These are phyloP conservation scores for Phrynocephalus vlangalii DNA, from an alignment of 2,797 vertebrate genomes.

Conservation along the genomic window DNA sequence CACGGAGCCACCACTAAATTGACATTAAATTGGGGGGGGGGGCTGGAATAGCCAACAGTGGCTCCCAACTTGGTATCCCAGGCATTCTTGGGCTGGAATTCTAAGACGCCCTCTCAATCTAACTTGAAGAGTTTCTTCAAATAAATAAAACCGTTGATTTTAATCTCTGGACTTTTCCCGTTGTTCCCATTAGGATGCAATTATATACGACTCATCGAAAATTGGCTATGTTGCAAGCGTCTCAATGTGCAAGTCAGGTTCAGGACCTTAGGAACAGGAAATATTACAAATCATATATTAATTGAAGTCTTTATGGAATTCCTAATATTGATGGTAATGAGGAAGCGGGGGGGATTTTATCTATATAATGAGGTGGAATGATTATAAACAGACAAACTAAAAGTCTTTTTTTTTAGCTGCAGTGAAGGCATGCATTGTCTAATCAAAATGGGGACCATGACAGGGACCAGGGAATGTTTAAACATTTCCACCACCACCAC, in stretches of 20 bases:
- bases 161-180: background rate
- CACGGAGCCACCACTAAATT: no score
- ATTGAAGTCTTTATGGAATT: background rate
- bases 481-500: no score
- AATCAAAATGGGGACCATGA: no score
- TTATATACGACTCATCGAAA: background rate
- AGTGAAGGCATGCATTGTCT: no score
- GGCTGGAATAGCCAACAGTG: no score
- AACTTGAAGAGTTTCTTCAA: background rate
- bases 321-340: background rate
- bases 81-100: no score
- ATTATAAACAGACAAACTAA: background rate
- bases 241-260: background rate
- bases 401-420: background rate
- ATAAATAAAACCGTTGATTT: background rate
- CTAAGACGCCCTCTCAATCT: background rate
- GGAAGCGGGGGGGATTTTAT: background rate
- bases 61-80: no score
- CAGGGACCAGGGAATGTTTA: no score
- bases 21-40: no score
- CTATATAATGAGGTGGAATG: background rate
- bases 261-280: background rate
- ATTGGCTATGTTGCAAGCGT: background rate
- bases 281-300: background rate
- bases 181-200: background rate